phyloP scores from a whole-genome alignment of 1,140 invertebrate species.

The Brachionus calyciflorus region DNA sequence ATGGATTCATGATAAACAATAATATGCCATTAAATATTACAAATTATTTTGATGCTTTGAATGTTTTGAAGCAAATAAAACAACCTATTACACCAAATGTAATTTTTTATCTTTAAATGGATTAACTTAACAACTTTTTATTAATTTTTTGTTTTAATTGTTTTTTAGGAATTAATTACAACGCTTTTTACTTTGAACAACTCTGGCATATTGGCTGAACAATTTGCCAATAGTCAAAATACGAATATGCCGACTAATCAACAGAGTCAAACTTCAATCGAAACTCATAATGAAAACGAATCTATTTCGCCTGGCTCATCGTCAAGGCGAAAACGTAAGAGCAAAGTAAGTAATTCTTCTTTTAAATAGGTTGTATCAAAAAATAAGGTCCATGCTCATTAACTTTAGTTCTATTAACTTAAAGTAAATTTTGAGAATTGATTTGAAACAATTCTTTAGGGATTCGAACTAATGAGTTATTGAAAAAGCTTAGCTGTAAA shows the following conservation, averaged over 20 bases:
- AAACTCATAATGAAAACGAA: neutral
- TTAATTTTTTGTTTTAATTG: neutral
- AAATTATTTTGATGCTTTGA: too few species aligned
- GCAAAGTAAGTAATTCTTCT: conserved; percentile 12
- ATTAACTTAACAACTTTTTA: neutral
- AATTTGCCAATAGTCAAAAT: neutral
- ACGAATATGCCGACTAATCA: neutral
- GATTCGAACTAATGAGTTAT: too few species aligned
- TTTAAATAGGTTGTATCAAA: too few species aligned
- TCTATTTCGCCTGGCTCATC: neutral
- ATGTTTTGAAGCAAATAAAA: too few species aligned
- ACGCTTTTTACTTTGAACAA: neutral
- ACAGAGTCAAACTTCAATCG: neutral
- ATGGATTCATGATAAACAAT: too few species aligned
- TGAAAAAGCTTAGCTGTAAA: too few species aligned
- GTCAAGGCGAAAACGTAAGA: neutral
- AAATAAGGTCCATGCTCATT: too few species aligned
- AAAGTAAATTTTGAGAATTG: too few species aligned
- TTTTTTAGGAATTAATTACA: neutral
- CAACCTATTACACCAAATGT: neutral
- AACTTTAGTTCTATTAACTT: too few species aligned
- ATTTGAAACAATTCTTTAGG: too few species aligned
- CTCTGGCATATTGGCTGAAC: neutral
- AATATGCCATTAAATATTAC: too few species aligned
- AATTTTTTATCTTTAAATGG: neutral